A percentile compares a stretch with the other conserved stretches of the same genome.
phyloP scores from a whole-genome alignment of 2,113 vertebrate genomes.

The Mesitornis unicolor region DNA sequence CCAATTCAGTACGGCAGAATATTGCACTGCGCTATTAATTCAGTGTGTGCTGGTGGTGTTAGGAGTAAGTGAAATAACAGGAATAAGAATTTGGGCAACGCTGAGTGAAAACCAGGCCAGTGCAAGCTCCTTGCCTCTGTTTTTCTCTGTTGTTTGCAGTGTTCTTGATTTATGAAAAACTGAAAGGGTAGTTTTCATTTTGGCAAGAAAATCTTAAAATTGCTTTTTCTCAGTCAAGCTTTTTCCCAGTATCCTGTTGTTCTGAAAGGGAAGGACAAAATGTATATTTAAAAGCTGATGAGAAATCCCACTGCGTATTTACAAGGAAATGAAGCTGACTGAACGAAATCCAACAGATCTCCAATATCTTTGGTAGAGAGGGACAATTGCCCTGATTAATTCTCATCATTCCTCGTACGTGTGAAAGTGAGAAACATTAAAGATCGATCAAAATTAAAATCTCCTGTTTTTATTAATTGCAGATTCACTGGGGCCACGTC shows the following conservation, averaged over 20 bases:
- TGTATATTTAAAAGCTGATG: conserved; percentile 14
- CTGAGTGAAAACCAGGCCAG: background rate
- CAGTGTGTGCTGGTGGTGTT: background rate
- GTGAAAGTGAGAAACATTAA: background rate
- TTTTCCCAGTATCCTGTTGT: conserved; percentile 25
- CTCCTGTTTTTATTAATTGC: conserved; percentile 42
- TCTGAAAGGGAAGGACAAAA: background rate
- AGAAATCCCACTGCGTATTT: background rate
- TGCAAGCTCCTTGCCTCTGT: background rate
- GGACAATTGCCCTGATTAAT: background rate
- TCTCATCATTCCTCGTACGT: background rate
- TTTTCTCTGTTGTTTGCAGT: conserved; percentile 25
- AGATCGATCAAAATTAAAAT: background rate
- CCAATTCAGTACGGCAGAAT: conserved; percentile 28
- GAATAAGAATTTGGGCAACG: background rate
- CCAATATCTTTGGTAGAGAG: background rate
- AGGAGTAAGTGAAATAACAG: conserved; percentile 40
- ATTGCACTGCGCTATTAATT: conserved; percentile 6
- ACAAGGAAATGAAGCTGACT: background rate
- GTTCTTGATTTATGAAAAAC: conserved; percentile 6
- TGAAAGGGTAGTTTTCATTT: conserved; percentile 9
- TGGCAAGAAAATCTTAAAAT: conserved; percentile 1
- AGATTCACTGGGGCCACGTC: conserved; percentile 87
- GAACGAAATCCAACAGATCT: conserved; percentile 6
- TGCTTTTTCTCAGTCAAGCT: background rate